A percentile compares a stretch with the other conserved stretches of the same genome.
phyloP scores from a whole-genome alignment of 2,888 invertebrate species.

The Protodeltote pygarga region DNA sequence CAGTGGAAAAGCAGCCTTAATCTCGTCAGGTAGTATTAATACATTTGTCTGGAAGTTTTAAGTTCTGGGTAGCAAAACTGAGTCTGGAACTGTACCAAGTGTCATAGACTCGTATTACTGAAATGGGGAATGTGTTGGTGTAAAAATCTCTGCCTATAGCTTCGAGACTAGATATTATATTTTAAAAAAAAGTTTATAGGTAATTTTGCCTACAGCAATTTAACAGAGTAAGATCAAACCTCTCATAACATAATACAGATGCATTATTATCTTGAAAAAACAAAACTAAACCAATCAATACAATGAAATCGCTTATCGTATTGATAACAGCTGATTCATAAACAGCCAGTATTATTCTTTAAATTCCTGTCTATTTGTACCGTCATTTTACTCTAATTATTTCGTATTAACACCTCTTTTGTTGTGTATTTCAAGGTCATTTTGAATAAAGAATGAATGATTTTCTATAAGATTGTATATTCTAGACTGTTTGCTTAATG shows the following conservation, averaged over 20 bases:
- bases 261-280: background rate
- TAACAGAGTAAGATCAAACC: too few relatives aligned
- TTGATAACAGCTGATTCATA: conserved; percentile 29
- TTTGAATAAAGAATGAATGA: background rate
- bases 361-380: conserved; percentile 6
- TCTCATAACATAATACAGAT: background rate
- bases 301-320: conserved; percentile 8
- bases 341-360: conserved; percentile 21
- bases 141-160: too few relatives aligned
- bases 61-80: too few relatives aligned
- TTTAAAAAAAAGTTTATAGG: background rate
- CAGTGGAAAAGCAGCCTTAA: too few relatives aligned
- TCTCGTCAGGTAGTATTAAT: too few relatives aligned
- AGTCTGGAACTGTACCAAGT: too few relatives aligned
- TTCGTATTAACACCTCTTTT: conserved; percentile 13
- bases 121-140: too few relatives aligned
- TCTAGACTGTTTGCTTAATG: background rate
- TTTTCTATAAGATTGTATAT: too few relatives aligned
- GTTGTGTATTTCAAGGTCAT: conserved; percentile 21
- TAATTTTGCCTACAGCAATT: too few relatives aligned
- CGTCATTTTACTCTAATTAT: conserved; percentile 24
- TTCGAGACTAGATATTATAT: background rate
- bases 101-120: too few relatives aligned
- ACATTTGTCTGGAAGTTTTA: too few relatives aligned
- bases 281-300: conserved; percentile 5